A percentile compares a stretch with the other conserved stretches of the same genome.
phyloP scores from a whole-genome alignment of 2,888 invertebrate genomes.

The Tachina fera region DNA sequence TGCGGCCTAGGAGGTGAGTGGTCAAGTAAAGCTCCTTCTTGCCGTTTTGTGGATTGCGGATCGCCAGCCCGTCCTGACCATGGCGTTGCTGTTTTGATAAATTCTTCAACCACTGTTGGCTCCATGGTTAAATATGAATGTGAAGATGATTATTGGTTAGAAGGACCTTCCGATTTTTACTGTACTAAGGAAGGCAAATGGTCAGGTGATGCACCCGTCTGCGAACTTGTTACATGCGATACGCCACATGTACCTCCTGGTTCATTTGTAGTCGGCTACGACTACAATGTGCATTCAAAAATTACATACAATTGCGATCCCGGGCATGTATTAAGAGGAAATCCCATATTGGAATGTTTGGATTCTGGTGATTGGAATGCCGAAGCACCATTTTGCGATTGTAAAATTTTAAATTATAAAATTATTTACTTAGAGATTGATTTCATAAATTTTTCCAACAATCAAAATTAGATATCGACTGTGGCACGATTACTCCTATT shows the following conservation, averaged over 20 bases:
- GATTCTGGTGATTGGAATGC: conserved; percentile 93
- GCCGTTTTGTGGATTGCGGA: conserved; percentile 94
- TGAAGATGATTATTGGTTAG: conserved; percentile 92
- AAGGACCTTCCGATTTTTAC: conserved; percentile 87
- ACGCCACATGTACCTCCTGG: conserved; percentile 94
- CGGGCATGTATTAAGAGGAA: conserved; percentile 91
- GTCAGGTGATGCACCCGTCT: conserved; percentile 93
- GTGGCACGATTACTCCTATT: conserved; percentile 91
- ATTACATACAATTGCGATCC: conserved; percentile 95
- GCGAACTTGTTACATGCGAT: conserved; percentile 93
- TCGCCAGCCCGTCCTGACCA: conserved; percentile 91
- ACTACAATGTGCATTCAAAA: conserved; percentile 93
- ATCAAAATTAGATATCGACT: conserved; percentile 89
- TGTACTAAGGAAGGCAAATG: conserved; percentile 94
- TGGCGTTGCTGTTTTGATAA: conserved; percentile 88
- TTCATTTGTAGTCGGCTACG: conserved; percentile 94
- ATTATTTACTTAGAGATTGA: neutral
- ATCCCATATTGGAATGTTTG: conserved; percentile 88
- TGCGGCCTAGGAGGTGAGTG: conserved; percentile 94
- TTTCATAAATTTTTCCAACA: neutral
- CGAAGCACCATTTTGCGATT: conserved; percentile 91
- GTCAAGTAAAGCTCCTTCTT: conserved; percentile 90
- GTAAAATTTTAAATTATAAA: conserved; percentile 83
- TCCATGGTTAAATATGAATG: conserved; percentile 92
- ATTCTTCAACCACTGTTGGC: conserved; percentile 91